Evolutionary conservation across 2,888 invertebrate genomes (phyloP), one percentile per base, ranked within the genome.

Genomic region (Drosophila mulleri): DNA sequence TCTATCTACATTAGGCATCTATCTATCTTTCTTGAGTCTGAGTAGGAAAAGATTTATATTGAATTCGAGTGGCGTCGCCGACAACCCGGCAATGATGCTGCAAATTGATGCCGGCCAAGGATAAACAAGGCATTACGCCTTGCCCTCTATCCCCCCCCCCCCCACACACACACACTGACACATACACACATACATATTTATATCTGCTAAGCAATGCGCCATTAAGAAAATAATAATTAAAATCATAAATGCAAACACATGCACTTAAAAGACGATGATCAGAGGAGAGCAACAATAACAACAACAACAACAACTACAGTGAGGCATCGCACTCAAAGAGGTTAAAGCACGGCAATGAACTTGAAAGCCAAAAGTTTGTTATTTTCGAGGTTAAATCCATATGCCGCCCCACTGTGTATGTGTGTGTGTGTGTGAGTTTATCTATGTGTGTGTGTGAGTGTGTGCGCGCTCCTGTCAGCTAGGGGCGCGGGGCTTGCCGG

Each of bases 281-380:
- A 42, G 8, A 7, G 29, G 8, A 29, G 29, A 29, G 41, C 37
- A 42, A 7, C 53, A 59, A 41, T 16, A 48, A 37, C 23, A 66
- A 12, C 53, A 59, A 47, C 6, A 44, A 23, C 26, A 72, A 42
- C 39, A 65, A 16, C 32, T 41, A 29, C 20, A 57, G 64, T 59
- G 59, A 77, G 83, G 77, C 87, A 84, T 78, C 82, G 87, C 72
- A 82, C 83, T 72, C 67, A 35, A 53, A 45, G 71, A 85, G 86
- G 83, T 85, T 85, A 74, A 85, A 61, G 83, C 74, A 78, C 81
- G 83, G 68, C 84, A 88, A 78, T 84, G 84, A 84, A 84, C 84
- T 84, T 84, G 83, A 80, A 74, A 67, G 69, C 66, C 59, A 63
- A 83, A 87, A 72, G 72, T 83, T 80, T 75, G 57, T 75, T 50